phyloP scores from a whole-genome alignment of 2,888 invertebrate genomes.

The Cheilosia impressa region DNA sequence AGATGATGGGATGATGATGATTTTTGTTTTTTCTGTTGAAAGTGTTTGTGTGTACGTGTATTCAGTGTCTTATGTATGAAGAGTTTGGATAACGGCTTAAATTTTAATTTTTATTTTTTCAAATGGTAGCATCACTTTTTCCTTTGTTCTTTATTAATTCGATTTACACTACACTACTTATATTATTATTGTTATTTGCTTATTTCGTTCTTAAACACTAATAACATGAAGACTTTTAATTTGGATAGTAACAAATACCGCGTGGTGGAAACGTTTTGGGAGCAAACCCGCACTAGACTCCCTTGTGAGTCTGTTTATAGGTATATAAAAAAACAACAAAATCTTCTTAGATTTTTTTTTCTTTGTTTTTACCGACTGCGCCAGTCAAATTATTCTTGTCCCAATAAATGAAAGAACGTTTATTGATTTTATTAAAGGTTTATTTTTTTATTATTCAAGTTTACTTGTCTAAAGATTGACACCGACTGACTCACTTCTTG shows the following conservation, averaged over 20 bases:
- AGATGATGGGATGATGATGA: not conserved
- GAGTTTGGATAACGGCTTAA: too few relatives aligned
- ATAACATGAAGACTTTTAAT: not conserved
- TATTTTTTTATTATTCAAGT: too few relatives aligned
- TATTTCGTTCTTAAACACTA: not conserved
- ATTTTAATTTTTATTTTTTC: too few relatives aligned
- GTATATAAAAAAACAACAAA: not conserved
- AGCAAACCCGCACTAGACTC: not conserved
- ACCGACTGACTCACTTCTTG: not conserved
- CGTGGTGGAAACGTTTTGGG: too few relatives aligned
- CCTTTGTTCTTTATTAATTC: not conserved
- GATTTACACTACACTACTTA: not conserved
- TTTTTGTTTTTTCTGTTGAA: not conserved
- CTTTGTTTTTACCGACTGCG: constrained; percentile 7
- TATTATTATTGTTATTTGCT: not conserved
- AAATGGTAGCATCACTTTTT: too few relatives aligned
- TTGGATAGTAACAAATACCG: not conserved
- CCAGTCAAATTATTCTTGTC: not conserved
- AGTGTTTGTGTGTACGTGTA: not conserved
- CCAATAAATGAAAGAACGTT: too few relatives aligned
- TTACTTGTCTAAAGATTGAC: not conserved
- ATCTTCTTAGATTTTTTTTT: not conserved
- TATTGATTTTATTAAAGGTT: too few relatives aligned
- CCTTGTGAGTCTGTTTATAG: not conserved
- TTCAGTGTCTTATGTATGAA: not conserved